Evolutionary conservation across 2,888 invertebrate species (phyloP).

Genomic region (Neoscelio sp.): DNA sequence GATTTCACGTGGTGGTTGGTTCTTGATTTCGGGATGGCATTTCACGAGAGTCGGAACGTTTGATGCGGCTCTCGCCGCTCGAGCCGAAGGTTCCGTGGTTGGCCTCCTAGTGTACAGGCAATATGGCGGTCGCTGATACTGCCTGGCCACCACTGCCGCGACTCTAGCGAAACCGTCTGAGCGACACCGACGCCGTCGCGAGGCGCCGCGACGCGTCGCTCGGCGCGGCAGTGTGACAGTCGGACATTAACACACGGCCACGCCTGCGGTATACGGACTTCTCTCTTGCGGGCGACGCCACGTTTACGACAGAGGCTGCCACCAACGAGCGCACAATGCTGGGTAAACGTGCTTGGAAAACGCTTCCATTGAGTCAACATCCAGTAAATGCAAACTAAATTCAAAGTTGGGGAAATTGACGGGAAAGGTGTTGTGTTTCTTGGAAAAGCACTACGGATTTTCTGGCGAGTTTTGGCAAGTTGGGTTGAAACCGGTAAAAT

Average conservation of each 20-base stretch:
- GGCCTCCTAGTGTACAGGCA: constrained; percentile 72
- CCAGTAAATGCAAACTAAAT: constrained; percentile 10
- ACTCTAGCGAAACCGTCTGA: constrained; percentile 70
- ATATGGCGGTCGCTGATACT: constrained; percentile 78
- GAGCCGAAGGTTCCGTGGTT: constrained; percentile 42
- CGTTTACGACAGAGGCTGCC: constrained; percentile 46
- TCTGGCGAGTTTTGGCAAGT: too few relatives aligned
- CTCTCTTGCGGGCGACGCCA: constrained; percentile 26
- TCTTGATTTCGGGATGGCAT: constrained; percentile 2
- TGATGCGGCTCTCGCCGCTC: constrained; percentile 40
- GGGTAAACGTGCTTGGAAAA: constrained; percentile 29
- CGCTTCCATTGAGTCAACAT: constrained; percentile 15
- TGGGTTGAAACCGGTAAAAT: too few relatives aligned
- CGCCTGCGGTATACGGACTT: constrained; percentile 68
- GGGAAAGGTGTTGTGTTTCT: too few relatives aligned
- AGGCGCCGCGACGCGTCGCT: constrained; percentile 77
- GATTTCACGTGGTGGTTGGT: too few relatives aligned
- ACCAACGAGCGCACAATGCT: constrained; percentile 16
- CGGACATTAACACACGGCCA: constrained; percentile 68
- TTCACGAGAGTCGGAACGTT: constrained; percentile 15
- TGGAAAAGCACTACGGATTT: too few relatives aligned
- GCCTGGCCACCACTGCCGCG: constrained; percentile 77
- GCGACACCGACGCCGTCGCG: constrained; percentile 79
- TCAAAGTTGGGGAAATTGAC: too few relatives aligned
- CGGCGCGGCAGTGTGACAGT: constrained; percentile 72